Evolutionary conservation across 2,797 vertebrate genomes (phyloP), one percentile per base, ranked within the genome.

Genomic region (Pyrocephalus nanus): DNA sequence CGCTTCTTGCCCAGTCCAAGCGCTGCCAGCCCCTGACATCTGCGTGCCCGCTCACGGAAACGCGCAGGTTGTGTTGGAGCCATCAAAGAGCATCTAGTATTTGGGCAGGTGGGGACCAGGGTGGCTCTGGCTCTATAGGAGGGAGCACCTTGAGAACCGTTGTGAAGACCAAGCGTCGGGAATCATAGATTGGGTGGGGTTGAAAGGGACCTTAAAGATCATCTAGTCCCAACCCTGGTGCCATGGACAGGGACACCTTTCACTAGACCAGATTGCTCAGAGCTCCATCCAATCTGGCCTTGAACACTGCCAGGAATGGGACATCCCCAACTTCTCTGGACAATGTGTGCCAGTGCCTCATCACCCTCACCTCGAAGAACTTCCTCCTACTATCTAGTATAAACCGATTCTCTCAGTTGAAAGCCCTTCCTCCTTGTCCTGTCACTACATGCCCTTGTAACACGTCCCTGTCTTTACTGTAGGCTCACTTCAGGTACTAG

Each of bases 1-100:
- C 19, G 11, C 23, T 12, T 50, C 38, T 14, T 2, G 18, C 4
- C 22, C 17, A 1, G 21, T 5, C 20, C 17, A 0, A 9, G 38
- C 3, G n/a, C 22, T n/a, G 83, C 23, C 42, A 12, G 36, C 12
- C 15, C 15, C 32, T 6, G 6, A 10, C 9, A 6, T 25, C 45
- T 4, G 34, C 36, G 48, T 12, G 57, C 15, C 53, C 5, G 15
- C 55, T 18, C 9, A 2, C 2, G 53, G 67, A 23, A 30, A 50
- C 38, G 4, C 26, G 36, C 30, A 5, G 57, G 55, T 5, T 12
- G 54, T 5, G 51, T 34, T 16, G 70, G 48, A 47, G 48, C 15
- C 60, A 20, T 20, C 61, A 4, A 10, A 34, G 47, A 9, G 12
- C 6, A 20, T 19, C 17, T 22, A 1, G 22, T 4, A 45, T 45